A percentile compares a stretch with the other conserved stretches of the same genome.
These are phyloP conservation scores for Antitype chi DNA, from an alignment of 2,888 invertebrate genomes.

Conservation along the genomic window DNA sequence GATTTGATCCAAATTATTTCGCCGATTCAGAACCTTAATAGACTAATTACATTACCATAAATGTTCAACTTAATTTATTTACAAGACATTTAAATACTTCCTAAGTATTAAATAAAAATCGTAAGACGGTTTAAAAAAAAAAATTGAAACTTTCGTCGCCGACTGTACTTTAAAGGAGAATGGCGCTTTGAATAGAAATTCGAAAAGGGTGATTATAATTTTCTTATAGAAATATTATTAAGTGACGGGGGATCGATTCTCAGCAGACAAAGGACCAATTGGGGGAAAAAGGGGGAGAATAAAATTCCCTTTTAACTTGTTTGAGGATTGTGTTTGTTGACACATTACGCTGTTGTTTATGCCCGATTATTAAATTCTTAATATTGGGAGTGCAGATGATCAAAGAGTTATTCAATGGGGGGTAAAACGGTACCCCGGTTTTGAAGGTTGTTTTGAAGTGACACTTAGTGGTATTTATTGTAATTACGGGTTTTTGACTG, in stretches of 20 bases:
- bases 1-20: slow-evolving; percentile 43
- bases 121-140: slow-evolving; percentile 79
- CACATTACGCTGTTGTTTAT: slow-evolving; percentile 66
- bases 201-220: slow-evolving; percentile 77
- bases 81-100: slow-evolving; percentile 54
- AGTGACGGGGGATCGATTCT: slow-evolving; percentile 84
- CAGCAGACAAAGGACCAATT: slow-evolving; percentile 75
- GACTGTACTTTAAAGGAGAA: slow-evolving; percentile 76
- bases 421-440: background rate
- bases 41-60: slow-evolving; percentile 65
- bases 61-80: slow-evolving; percentile 56
- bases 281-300: slow-evolving; percentile 67
- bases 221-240: slow-evolving; percentile 86
- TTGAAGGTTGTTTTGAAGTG: slow-evolving; percentile 46
- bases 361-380: slow-evolving; percentile 61
- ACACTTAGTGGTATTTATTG: slow-evolving; percentile 53
- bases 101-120: slow-evolving; percentile 63
- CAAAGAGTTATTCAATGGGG: slow-evolving; percentile 54
- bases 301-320: slow-evolving; percentile 80
- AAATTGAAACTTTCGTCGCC: slow-evolving; percentile 82
- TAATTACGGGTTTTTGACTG: slow-evolving; percentile 19
- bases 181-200: slow-evolving; percentile 57
- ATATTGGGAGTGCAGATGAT: slow-evolving; percentile 51
- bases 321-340: slow-evolving; percentile 73
- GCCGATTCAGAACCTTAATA: slow-evolving; percentile 43